Evolutionary conservation across 2,113 vertebrate genomes (phyloP).

Genomic region (Takifugu bimaculatus): DNA sequence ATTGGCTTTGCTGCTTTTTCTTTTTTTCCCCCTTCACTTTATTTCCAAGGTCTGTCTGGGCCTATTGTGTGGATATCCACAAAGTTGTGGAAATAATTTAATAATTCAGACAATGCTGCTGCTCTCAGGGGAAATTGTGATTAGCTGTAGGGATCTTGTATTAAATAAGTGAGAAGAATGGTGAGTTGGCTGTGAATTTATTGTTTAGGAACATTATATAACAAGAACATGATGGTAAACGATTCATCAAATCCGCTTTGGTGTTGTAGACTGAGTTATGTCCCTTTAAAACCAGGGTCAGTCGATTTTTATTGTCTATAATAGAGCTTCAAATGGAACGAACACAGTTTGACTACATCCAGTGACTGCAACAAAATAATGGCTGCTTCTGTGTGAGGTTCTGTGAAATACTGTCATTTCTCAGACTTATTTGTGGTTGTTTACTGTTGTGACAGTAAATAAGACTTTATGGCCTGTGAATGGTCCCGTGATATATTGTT

Average conservation of each 20-base stretch:
- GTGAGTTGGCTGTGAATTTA: too few relatives aligned
- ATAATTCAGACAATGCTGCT: too few relatives aligned
- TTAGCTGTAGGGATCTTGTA: too few relatives aligned
- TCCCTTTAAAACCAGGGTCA: not conserved
- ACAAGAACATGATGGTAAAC: not conserved
- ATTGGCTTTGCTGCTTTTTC: too few relatives aligned
- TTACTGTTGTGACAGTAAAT: constrained; percentile 1
- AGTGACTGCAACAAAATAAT: too few relatives aligned
- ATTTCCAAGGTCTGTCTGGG: constrained; percentile 28
- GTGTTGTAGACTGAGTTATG: not conserved
- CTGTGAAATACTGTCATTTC: not conserved
- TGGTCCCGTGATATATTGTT: constrained; percentile 12
- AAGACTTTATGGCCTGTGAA: constrained; percentile 17
- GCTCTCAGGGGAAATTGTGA: too few relatives aligned
- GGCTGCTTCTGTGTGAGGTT: not conserved
- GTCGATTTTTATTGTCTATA: not conserved
- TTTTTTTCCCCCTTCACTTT: constrained; percentile 8
- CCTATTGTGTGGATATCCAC: not conserved
- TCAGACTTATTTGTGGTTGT: not conserved
- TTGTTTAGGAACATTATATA: not conserved
- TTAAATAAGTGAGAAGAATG: too few relatives aligned
- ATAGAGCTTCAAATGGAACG: not conserved
- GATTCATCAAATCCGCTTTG: too few relatives aligned
- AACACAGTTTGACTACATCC: too few relatives aligned
- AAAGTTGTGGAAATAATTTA: too few relatives aligned